Base-by-base conservation (phyloP, 2,888 invertebrate genomes). In the Cataglyphis livida region DNA sequence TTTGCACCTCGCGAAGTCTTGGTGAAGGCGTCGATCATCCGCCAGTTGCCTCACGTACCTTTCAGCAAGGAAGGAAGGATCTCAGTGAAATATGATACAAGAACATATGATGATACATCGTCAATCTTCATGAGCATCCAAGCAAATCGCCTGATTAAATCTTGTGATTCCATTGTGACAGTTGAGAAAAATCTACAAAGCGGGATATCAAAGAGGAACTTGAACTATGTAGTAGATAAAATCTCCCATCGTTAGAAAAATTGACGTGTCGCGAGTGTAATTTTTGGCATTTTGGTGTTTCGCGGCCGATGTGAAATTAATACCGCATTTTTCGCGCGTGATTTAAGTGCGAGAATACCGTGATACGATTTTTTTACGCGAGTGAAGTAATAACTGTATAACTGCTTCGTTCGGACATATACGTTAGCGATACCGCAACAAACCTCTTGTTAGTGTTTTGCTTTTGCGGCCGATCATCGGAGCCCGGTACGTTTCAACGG, bases 1-100 rank as follows among this genome's bases (percentile, higher is more conserved):
- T 81, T 61, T 66, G 21, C 82, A 35, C 54, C 59, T 86, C 65
- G 81, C 62, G 65, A 48, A 21, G n/a, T 54, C 25, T 59, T 68
- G 64, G 62, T 76, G 44, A 86, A 74, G 70, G 32, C 65, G 84
- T n/a, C n/a, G 51, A 51, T 61, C 57, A 35, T 70, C 38, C n/a
- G 25, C 21, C 73, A 70, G 18, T 25, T 9, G 21, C 0, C 18
- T 41, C n/a, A 7, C n/a, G n/a, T 1, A 25, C 25, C 51, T 38
- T 51, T 12, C 2, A 10, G 5, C 10, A 10, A 18, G n/a, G 35
- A 57, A 15, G 71, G 28, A 10, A 59, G 57, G 25, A 59, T 12
- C 12, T 41, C 21, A 10, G 28, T 28, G 18, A 61, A 75, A 35
- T 25, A 35, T 35, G n/a, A 5, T 2, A 12, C 74, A 2, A 6